A percentile compares a stretch with the other conserved stretches of the same genome.
These are phyloP conservation scores for Cantharis rustica DNA, from an alignment of 2,888 invertebrate genomes.

Conservation along the genomic window DNA sequence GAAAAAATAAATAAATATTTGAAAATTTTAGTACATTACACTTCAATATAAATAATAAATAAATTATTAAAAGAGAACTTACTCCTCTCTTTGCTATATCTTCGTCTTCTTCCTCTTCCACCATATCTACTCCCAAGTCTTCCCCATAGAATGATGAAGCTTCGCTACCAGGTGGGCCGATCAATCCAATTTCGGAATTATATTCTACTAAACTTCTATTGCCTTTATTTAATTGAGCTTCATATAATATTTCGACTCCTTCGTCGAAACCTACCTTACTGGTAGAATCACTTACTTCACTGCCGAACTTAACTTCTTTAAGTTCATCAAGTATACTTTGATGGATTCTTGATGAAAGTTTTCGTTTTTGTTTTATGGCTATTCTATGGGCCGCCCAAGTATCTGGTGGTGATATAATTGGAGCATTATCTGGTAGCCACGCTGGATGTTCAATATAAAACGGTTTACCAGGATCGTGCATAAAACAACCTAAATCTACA, in stretches of 20 bases:
- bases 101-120: background rate
- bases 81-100: background rate
- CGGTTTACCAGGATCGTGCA: slow-evolving; percentile 58
- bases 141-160: background rate
- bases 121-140: background rate
- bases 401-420: slow-evolving; percentile 15
- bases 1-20: too few relatives aligned
- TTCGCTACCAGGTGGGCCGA: background rate
- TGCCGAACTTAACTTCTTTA: background rate
- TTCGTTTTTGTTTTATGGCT: slow-evolving; percentile 6
- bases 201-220: background rate
- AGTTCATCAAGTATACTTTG: background rate
- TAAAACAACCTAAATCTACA: slow-evolving; percentile 57
- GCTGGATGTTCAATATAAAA: slow-evolving; percentile 38
- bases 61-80: background rate
- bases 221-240: background rate
- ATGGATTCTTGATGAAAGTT: background rate
- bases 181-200: background rate
- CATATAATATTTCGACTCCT: background rate
- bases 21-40: too few relatives aligned
- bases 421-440: slow-evolving; percentile 13
- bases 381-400: slow-evolving; percentile 14
- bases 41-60: background rate
- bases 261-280: too few relatives aligned
- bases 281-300: background rate